Conservation (phyloP, 2,797 vertebrate species). For the Sebastes variabilis region DNA sequence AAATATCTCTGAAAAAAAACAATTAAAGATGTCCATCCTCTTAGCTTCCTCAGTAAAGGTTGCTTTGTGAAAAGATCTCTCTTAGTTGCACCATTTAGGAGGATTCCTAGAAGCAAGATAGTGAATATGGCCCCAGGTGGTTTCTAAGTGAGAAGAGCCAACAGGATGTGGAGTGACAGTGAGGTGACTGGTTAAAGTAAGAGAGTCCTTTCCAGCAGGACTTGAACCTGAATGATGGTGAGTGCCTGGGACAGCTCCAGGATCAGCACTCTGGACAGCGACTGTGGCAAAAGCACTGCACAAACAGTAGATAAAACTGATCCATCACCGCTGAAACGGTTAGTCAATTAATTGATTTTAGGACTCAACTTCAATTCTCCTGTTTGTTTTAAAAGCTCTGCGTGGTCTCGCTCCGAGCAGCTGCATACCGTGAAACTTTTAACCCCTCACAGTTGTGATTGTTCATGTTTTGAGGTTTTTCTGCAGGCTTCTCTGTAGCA, state of each 20-base stretch:
- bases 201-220: not conserved
- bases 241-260: conserved; percentile 25
- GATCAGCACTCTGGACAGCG: conserved; percentile 48
- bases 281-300: not conserved
- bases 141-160: not conserved
- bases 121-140: not conserved
- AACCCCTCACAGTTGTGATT: not conserved
- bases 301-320: not conserved
- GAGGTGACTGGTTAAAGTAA: not conserved
- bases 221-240: not conserved
- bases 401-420: not conserved
- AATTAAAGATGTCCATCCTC: not conserved
- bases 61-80: not conserved
- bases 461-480: not conserved
- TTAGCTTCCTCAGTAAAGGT: not conserved
- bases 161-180: not conserved
- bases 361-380: not conserved
- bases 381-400: not conserved
- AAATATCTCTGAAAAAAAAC: not conserved
- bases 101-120: not conserved
- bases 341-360: not conserved
- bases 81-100: not conserved
- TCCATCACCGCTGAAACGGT: not conserved
- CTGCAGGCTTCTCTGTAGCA: not conserved
- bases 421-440: not conserved